Evolutionary conservation across 1,140 invertebrate genomes (phyloP), one percentile per base, ranked within the genome.

Genomic region (Lepidostoma basale): DNA sequence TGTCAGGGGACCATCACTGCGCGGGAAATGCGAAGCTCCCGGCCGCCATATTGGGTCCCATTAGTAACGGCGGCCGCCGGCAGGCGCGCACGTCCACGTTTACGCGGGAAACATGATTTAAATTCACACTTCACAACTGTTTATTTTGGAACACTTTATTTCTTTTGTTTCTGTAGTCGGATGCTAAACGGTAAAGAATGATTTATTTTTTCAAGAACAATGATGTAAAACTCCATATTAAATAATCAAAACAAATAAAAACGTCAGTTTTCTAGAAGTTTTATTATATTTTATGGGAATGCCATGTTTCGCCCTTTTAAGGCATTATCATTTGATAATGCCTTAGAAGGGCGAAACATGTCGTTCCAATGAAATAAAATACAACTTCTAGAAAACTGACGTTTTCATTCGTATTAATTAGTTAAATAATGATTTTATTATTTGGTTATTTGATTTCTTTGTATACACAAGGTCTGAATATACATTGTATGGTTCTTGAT

Each of bases 1-100:
- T 26, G 40, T 30, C 25, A 44, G 40, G 3, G 14, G n/a, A 62
- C 20, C 58, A 62, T 45, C 23, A 62, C 58, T 62, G 58, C 3
- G 25, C 10, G n/a, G n/a, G 40, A n/a, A n/a, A 42, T 40, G 14
- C 6, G 56, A 20, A 20, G 6, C 8, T 12, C 56, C 40, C 20
- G 14, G 10, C 4, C 20, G 58, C 58, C 39, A 44, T 42, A 20
- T 62, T 25, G 23, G 23, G 22, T 1, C n/a, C 44, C 9, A 56
- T 16, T 60, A 9, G 33, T 14, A 22, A 1, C 49, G 14, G 9
- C 12, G 22, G 10, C 25, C 12, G 25, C 20, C 26, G 39, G 9
- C 39, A 22, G 20, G 59, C 14, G 33, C 12, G 25, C 18, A 18
- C 28, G 26, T 28, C 16, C 12, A 16, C 26, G 23, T n/a, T 59